phyloP scores from a whole-genome alignment of 2,888 invertebrate species.

The Orchestes rusci region DNA sequence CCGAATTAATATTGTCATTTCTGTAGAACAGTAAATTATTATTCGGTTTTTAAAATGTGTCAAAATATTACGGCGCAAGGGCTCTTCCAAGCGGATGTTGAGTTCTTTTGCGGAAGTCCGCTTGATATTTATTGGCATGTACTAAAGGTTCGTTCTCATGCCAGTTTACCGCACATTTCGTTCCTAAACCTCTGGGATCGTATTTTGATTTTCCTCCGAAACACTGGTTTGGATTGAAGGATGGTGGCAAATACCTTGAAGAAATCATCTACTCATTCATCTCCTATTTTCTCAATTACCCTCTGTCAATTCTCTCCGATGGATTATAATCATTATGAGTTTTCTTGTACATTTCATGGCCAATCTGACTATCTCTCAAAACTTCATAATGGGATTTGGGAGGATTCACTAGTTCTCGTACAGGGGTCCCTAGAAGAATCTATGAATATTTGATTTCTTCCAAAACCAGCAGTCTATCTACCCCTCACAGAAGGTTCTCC shows the following conservation, averaged over 20 bases:
- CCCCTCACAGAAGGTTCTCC: slow-evolving; percentile 35
- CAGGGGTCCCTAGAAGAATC: slow-evolving; percentile 31
- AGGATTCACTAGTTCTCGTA: slow-evolving; percentile 43
- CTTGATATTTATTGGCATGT: slow-evolving; percentile 42
- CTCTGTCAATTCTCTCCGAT: slow-evolving; percentile 41
- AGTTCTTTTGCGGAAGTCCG: slow-evolving; percentile 41
- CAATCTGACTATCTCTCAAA: slow-evolving; percentile 39
- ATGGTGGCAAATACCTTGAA: slow-evolving; percentile 40
- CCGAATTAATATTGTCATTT: slow-evolving; percentile 45
- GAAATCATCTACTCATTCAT: no score
- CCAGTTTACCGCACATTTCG: slow-evolving; percentile 44
- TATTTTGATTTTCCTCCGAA: slow-evolving; percentile 45
- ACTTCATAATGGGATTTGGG: slow-evolving; percentile 39
- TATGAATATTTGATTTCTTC: not conserved
- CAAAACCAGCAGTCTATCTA: slow-evolving; percentile 7
- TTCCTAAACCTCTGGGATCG: slow-evolving; percentile 47
- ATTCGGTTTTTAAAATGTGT: not conserved
- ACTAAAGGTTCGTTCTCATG: slow-evolving; percentile 38
- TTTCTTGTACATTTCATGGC: slow-evolving; percentile 44
- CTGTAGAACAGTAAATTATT: slow-evolving; percentile 29
- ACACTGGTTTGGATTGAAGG: slow-evolving; percentile 43
- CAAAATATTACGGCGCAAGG: slow-evolving; percentile 41
- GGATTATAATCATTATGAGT: slow-evolving; percentile 46
- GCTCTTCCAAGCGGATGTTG: slow-evolving; percentile 43
- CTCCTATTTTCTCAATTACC: slow-evolving; percentile 34